Evolutionary conservation across 2,113 vertebrate genomes (phyloP).

Genomic region (Odontesthes bonariensis): DNA sequence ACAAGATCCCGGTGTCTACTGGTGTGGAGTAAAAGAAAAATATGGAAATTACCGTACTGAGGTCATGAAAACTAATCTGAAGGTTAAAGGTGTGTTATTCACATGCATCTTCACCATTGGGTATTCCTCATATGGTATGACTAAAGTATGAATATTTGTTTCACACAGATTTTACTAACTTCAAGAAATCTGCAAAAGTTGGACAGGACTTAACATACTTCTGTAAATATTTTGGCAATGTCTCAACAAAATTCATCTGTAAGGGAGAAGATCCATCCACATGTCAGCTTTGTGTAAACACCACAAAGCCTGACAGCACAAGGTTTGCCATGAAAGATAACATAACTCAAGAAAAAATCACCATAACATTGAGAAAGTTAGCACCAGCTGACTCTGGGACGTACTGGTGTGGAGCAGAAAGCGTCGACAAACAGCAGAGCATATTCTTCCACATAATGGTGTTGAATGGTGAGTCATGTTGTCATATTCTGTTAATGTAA

Average conservation of each 20-base stretch:
- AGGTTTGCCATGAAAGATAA: accelerated
- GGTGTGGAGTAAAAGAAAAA: too few relatives aligned
- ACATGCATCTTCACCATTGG: not conserved
- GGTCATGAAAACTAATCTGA: not conserved
- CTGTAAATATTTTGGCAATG: accelerated
- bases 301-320: accelerated
- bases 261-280: conserved; percentile 26
- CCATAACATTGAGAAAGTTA: conserved; percentile 5
- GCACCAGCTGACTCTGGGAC: not conserved
- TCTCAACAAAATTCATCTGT: conserved; percentile 28
- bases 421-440: accelerated
- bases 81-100: accelerated
- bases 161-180: too few relatives aligned
- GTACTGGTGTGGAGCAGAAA: conserved; percentile 33
- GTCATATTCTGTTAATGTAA: not conserved
- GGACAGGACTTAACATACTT: not conserved
- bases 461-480: not conserved
- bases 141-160: not conserved
- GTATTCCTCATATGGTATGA: accelerated
- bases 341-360: accelerated
- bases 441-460: not conserved
- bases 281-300: not conserved
- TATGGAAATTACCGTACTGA: too few relatives aligned
- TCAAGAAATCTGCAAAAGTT: too few relatives aligned
- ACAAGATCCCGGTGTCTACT: too few relatives aligned